Evolutionary conservation across 2,888 invertebrate genomes (phyloP).

Genomic region (Calliopum simillimum): DNA sequence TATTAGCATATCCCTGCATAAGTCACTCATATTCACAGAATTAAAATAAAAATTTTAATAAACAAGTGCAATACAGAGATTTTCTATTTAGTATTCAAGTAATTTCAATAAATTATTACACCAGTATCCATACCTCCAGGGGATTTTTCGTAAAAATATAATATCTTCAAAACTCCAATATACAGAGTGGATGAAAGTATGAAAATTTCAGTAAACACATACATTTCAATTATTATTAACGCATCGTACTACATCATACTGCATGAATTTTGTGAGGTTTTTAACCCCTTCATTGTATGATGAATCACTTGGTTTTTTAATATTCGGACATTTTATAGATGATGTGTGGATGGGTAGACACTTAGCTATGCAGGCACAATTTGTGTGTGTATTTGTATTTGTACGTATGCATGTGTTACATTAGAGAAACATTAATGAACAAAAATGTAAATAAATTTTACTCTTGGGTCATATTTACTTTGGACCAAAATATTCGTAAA

Average conservation of each 20-base stretch:
- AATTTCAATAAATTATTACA: no score
- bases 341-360: background rate
- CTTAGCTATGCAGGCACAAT: background rate
- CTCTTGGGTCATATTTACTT: slow-evolving; percentile 56
- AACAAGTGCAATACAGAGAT: no score
- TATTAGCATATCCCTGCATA: no score
- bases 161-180: no score
- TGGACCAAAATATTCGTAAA: slow-evolving; percentile 52
- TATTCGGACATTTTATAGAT: slow-evolving; percentile 17
- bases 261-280: background rate
- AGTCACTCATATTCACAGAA: no score
- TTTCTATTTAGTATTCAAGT: no score
- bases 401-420: slow-evolving; percentile 42
- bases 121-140: no score
- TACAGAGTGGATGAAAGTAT: no score
- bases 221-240: slow-evolving; percentile 50
- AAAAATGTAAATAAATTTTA: slow-evolving; percentile 56
- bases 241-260: background rate
- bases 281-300: slow-evolving; percentile 18
- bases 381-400: slow-evolving; percentile 24
- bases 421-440: slow-evolving; percentile 55
- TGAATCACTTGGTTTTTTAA: background rate
- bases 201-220: slow-evolving; percentile 17
- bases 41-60: no score
- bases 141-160: no score